Evolutionary conservation across 1,140 invertebrate genomes (phyloP).

Genomic region (Trachelipus rathkii): DNA sequence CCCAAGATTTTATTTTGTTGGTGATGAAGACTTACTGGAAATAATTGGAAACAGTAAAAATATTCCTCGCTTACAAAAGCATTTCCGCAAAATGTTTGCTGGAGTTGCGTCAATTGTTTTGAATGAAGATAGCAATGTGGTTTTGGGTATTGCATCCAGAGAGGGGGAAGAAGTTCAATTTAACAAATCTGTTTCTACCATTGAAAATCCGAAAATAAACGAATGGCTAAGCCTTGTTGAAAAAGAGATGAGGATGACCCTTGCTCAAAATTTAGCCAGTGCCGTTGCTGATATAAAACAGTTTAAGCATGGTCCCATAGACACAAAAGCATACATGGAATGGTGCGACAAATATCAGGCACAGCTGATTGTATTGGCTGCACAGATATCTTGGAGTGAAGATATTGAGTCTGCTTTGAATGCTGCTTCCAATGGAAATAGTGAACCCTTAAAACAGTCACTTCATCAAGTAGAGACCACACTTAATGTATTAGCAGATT

Average conservation of each 20-base stretch:
- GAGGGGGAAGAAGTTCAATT: slow-evolving; percentile 97
- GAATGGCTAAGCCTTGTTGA: slow-evolving; percentile 95
- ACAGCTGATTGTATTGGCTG: slow-evolving; percentile 93
- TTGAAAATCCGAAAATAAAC: slow-evolving; percentile 95
- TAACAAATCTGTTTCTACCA: slow-evolving; percentile 81
- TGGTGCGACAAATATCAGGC: slow-evolving; percentile 98
- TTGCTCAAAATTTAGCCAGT: slow-evolving; percentile 84
- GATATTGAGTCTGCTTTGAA: slow-evolving; percentile 80
- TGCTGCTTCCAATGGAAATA: slow-evolving; percentile 58
- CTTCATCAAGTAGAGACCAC: slow-evolving; percentile 83
- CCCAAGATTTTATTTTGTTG: slow-evolving; percentile 98
- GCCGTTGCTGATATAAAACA: slow-evolving; percentile 85
- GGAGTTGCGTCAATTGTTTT: slow-evolving; percentile 91
- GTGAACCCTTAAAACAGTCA: slow-evolving; percentile 69
- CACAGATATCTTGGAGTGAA: slow-evolving; percentile 96
- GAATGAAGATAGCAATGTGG: slow-evolving; percentile 88
- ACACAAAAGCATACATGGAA: slow-evolving; percentile 74
- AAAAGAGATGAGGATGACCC: slow-evolving; percentile 91
- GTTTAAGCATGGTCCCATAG: slow-evolving; percentile 80
- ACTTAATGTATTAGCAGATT: slow-evolving; percentile 91
- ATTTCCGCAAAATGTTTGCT: slow-evolving; percentile 99
- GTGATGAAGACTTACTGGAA: slow-evolving; percentile 98
- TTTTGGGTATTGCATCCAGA: slow-evolving; percentile 87
- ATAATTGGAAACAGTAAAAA: slow-evolving; percentile 99
- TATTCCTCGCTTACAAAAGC: slow-evolving; percentile 93